phyloP scores from a whole-genome alignment of 1,140 invertebrate genomes.

The Gonioctena quinquepunctata region DNA sequence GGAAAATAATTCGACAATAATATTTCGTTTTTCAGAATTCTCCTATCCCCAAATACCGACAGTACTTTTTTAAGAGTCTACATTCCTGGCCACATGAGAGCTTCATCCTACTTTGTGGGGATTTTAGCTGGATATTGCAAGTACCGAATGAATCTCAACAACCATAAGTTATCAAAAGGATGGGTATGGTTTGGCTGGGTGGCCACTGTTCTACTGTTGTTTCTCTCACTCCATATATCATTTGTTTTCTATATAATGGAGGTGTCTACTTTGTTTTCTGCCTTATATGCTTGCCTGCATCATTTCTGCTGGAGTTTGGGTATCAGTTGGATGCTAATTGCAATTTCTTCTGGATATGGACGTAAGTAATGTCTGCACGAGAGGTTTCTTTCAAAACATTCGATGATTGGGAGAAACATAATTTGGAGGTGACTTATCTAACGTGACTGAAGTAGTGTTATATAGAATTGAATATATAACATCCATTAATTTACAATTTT shows the following conservation, averaged over 20 bases:
- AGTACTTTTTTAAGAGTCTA: conserved; percentile 67
- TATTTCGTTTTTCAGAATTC: conserved; percentile 61
- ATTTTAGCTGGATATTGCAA: conserved; percentile 29
- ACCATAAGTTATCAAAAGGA: conserved; percentile 17
- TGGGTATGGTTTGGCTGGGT: conserved; percentile 40
- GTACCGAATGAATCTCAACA: conserved; percentile 22
- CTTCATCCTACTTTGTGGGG: conserved; percentile 68
- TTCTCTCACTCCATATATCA: conserved; percentile 60
- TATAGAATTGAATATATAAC: too few species aligned
- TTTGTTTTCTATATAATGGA: conserved; percentile 65
- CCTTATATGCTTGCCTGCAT: conserved; percentile 68
- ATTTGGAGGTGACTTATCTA: too few species aligned
- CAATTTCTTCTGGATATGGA: conserved; percentile 39
- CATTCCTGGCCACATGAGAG: conserved; percentile 72
- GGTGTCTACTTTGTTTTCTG: conserved; percentile 63
- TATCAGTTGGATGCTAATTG: conserved; percentile 72
- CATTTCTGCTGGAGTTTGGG: conserved; percentile 69
- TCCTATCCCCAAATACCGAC: conserved; percentile 64
- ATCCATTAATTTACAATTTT: too few species aligned
- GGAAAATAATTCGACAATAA: too few species aligned
- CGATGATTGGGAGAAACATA: too few species aligned
- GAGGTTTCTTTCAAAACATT: too few species aligned
- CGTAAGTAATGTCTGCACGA: too few species aligned
- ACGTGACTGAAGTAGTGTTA: too few species aligned
- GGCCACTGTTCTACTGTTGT: conserved; percentile 48